Evolutionary conservation across 2,113 vertebrate species (phyloP).

Genomic region (Patagioenas fasciata): DNA sequence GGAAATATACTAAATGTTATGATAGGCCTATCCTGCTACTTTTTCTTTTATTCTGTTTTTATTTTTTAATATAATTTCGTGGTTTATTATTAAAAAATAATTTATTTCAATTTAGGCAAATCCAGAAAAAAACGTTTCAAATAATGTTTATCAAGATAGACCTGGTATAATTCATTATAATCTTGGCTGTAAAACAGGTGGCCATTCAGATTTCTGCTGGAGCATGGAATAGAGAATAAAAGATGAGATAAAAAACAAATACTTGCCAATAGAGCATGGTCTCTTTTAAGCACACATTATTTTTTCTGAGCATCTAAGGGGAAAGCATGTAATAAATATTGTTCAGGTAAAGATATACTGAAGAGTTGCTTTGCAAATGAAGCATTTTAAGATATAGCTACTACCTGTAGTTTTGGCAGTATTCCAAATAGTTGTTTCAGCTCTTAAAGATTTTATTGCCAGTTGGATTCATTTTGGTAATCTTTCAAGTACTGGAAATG

Average conservation of each 20-base stretch:
- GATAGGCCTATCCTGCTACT: background rate
- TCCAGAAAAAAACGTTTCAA: background rate
- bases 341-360: background rate
- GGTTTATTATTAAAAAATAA: background rate
- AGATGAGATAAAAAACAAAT: background rate
- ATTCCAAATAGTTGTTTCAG: background rate
- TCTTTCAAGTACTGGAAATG: slow-evolving; percentile 3
- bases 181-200: background rate
- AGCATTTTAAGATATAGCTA: background rate
- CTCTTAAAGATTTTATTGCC: slow-evolving; percentile 15
- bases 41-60: background rate
- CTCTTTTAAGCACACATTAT: background rate
- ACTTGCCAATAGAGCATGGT: background rate
- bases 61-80: background rate
- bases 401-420: background rate
- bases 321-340: background rate
- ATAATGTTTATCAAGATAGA: background rate
- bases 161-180: background rate
- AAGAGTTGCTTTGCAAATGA: background rate
- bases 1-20: background rate
- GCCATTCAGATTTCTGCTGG: background rate
- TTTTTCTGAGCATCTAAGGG: background rate
- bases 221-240: background rate
- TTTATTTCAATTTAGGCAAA: background rate
- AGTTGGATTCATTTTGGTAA: slow-evolving; percentile 19